A percentile compares a stretch with the other conserved stretches of the same genome.
Evolutionary conservation across 1,140 invertebrate species (phyloP).

Genomic region (Ruditapes philippinarum): DNA sequence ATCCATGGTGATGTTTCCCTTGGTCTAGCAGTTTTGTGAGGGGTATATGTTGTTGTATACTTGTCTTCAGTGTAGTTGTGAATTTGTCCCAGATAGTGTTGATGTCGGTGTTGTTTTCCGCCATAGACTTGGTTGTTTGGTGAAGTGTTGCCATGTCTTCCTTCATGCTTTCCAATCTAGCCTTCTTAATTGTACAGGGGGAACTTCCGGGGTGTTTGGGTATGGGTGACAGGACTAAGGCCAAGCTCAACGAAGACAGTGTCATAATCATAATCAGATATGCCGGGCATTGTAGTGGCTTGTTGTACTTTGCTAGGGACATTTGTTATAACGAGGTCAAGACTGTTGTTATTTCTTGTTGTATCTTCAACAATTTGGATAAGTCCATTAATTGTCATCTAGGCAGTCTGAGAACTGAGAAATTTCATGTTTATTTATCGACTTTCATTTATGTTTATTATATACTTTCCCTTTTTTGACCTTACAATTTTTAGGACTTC

Average conservation of each 20-base stretch:
- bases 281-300: not conserved
- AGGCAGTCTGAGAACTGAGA: conserved; percentile 45
- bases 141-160: not conserved
- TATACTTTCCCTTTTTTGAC: no score
- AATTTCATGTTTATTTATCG: no score
- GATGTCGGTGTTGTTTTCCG: not conserved
- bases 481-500: no score
- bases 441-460: no score
- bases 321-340: conserved; percentile 31
- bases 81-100: not conserved
- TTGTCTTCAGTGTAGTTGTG: not conserved
- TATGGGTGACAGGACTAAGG: not conserved
- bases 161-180: conserved; percentile 39
- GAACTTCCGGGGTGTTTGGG: conserved; percentile 22
- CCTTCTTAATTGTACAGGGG: conserved; percentile 66
- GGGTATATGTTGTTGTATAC: not conserved
- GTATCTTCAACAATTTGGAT: conserved; percentile 49
- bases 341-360: conserved; percentile 44
- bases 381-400: conserved; percentile 44
- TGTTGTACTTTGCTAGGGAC: not conserved
- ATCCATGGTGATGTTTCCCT: conserved; percentile 5
- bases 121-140: not conserved
- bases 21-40: not conserved
- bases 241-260: conserved; percentile 32
- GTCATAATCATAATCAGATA: conserved; percentile 35